phyloP scores from a whole-genome alignment of 2,888 invertebrate species.

The Leptinotarsa tumamoca region DNA sequence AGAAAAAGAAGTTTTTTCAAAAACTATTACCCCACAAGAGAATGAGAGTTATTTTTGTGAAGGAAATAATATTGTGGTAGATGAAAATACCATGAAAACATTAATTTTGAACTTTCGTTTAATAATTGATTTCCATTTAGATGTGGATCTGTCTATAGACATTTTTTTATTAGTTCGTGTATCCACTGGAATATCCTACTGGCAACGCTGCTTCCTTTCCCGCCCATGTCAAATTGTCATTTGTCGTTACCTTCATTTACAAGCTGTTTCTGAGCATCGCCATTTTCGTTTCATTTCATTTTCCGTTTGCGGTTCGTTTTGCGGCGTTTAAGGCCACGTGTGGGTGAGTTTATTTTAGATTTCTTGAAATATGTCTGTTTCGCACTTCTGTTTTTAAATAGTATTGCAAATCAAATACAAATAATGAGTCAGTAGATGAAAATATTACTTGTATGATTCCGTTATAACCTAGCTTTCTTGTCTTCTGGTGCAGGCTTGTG shows the following conservation, averaged over 20 bases:
- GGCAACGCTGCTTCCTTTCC: conserved; percentile 21
- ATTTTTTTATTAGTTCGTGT: no score
- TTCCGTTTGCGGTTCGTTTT: conserved; percentile 2
- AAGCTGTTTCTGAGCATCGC: conserved; percentile 3
- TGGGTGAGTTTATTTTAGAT: conserved; percentile 3
- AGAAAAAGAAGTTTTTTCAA: no score
- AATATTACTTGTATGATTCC: neutral
- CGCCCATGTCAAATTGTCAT: conserved; percentile 8
- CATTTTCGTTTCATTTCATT: conserved; percentile 17
- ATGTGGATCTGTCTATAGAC: no score
- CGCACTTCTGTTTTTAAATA: no score
- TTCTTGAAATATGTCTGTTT: neutral
- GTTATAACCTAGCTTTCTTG: conserved; percentile 49
- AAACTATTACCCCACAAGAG: no score
- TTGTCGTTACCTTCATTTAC: neutral
- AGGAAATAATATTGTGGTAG: no score
- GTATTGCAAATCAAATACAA: neutral
- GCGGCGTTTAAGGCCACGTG: conserved; percentile 12
- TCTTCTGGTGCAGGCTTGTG: conserved; percentile 61
- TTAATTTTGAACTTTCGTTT: no score
- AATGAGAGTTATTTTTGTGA: no score
- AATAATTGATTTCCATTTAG: no score
- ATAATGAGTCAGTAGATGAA: neutral
- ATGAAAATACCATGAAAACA: no score
- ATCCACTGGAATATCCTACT: no score